phyloP scores from a whole-genome alignment of 2,888 invertebrate species.

The Himalopsyche anomala region DNA sequence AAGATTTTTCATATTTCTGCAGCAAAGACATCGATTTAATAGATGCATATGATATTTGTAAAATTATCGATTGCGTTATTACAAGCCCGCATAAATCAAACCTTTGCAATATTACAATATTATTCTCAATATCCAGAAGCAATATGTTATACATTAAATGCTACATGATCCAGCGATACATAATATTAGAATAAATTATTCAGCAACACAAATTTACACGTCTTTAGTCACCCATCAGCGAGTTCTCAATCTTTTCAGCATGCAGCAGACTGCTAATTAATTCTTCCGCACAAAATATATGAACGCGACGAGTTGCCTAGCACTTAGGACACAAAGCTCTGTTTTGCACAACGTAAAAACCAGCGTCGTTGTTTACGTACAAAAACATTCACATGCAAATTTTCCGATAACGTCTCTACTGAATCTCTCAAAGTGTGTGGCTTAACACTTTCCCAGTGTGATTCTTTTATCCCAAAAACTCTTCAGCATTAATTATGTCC shows the following conservation, averaged over 20 bases:
- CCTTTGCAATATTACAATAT: neutral
- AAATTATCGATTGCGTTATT: too few relatives aligned
- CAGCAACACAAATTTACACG: slow-evolving; percentile 9
- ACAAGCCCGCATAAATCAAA: too few relatives aligned
- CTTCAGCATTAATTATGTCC: too few relatives aligned
- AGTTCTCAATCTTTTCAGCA: slow-evolving; percentile 26
- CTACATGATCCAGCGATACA: neutral
- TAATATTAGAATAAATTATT: neutral
- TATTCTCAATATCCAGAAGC: neutral
- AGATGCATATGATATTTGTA: too few relatives aligned
- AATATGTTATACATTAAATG: neutral
- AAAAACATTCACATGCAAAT: slow-evolving; percentile 30
- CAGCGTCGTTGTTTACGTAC: slow-evolving; percentile 22
- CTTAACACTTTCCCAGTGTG: neutral
- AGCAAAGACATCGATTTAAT: too few relatives aligned
- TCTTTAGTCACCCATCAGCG: slow-evolving; percentile 16
- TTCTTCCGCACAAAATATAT: slow-evolving; percentile 15
- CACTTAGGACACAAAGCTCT: slow-evolving; percentile 19
- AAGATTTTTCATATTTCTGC: too few relatives aligned
- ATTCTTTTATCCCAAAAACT: too few relatives aligned
- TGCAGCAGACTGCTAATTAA: slow-evolving; percentile 16
- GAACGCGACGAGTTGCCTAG: neutral
- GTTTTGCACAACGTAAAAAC: slow-evolving; percentile 31
- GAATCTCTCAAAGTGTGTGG: slow-evolving; percentile 29
- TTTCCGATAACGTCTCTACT: neutral